phyloP scores from a whole-genome alignment of 2,797 vertebrate species.

The Heteromormyrus szaboi region DNA sequence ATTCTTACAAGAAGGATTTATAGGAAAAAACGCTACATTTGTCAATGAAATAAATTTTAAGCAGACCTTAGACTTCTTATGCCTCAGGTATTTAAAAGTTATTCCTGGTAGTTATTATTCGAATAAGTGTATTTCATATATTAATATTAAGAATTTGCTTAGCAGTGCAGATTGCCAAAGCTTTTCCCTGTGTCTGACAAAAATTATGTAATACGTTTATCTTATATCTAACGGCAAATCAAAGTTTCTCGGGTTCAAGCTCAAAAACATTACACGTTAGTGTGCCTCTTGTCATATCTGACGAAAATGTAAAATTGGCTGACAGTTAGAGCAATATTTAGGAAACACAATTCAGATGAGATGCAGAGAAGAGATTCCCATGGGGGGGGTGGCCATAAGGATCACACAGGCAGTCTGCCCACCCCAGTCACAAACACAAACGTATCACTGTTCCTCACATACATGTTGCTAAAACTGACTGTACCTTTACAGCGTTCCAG shows the following conservation, averaged over 20 bases:
- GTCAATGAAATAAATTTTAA: background rate
- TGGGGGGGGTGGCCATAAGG: background rate
- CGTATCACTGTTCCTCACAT: slow-evolving; percentile 25
- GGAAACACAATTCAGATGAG: background rate
- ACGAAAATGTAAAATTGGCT: background rate
- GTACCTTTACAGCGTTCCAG: slow-evolving; percentile 23
- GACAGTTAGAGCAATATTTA: background rate
- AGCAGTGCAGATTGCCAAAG: slow-evolving; percentile 21
- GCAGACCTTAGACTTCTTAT: background rate
- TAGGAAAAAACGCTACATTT: background rate
- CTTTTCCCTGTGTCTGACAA: slow-evolving; percentile 62
- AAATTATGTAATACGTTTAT: slow-evolving; percentile 66
- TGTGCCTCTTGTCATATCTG: background rate
- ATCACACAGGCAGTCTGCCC: background rate
- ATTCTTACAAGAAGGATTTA: background rate
- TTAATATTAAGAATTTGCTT: slow-evolving; percentile 9
- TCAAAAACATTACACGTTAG: slow-evolving; percentile 38
- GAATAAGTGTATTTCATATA: background rate
- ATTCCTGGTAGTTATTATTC: background rate
- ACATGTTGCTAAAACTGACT: slow-evolving; percentile 19
- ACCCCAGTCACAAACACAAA: slow-evolving; percentile 20
- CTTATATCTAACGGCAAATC: slow-evolving; percentile 62
- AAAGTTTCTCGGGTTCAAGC: slow-evolving; percentile 57
- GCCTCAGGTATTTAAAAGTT: background rate
- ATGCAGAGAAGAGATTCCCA: background rate